Evolutionary conservation across 2,113 vertebrate species (phyloP).

Genomic region (Colinus virginianus): DNA sequence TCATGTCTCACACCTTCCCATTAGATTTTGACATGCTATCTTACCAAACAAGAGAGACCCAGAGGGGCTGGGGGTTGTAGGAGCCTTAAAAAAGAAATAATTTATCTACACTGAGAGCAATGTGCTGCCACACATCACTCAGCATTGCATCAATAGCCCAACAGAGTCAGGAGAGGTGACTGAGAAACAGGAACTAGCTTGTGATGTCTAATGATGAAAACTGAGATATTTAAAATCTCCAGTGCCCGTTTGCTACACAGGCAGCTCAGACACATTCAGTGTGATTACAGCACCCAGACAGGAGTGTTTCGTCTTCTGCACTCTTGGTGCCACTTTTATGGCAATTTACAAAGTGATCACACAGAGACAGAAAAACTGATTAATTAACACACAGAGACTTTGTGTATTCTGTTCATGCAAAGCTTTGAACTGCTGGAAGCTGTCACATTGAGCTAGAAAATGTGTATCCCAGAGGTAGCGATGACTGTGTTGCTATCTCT

Average conservation of each 20-base stretch:
- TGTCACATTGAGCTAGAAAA: background rate
- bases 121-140: constrained; percentile 51
- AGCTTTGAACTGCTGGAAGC: constrained; percentile 30
- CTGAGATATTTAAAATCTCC: constrained; percentile 5
- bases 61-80: constrained; percentile 22
- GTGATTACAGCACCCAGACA: constrained; percentile 35
- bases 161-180: constrained; percentile 46
- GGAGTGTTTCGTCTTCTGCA: background rate
- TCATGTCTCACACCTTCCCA: constrained; percentile 17
- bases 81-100: constrained; percentile 41
- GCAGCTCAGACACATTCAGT: background rate
- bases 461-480: background rate
- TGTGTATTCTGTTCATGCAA: background rate
- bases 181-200: constrained; percentile 42
- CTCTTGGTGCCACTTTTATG: constrained; percentile 16
- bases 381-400: background rate
- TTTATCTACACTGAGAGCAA: constrained; percentile 37
- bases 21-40: constrained; percentile 30
- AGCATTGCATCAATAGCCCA: constrained; percentile 10
- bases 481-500: background rate
- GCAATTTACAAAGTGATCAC: constrained; percentile 28
- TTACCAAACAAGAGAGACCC: constrained; percentile 23
- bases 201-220: constrained; percentile 35
- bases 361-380: background rate
- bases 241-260: background rate